Evolutionary conservation across 2,113 vertebrate genomes (phyloP).

Genomic region (Myotis davidii): DNA sequence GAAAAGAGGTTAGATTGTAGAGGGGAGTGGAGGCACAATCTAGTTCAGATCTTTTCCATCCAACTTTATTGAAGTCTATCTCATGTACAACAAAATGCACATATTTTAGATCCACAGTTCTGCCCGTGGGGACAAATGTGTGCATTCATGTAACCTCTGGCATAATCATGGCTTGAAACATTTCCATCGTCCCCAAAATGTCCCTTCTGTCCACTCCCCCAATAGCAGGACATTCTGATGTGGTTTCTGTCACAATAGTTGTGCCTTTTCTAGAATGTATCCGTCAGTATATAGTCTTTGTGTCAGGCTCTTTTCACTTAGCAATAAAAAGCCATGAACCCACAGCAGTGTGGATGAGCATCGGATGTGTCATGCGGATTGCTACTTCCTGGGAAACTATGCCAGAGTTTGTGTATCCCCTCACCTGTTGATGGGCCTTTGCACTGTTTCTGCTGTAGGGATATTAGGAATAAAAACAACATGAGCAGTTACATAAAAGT

Average conservation of each 20-base stretch:
- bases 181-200: neutral
- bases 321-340: neutral
- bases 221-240: neutral
- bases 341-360: too few species aligned
- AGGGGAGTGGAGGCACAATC: neutral
- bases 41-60: neutral
- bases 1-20: neutral
- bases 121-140: neutral
- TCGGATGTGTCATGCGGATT: neutral
- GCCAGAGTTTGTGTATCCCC: neutral
- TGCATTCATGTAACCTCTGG: neutral
- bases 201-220: neutral
- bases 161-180: neutral
- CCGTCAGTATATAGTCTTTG: neutral
- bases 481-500: neutral
- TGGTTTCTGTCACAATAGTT: neutral
- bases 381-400: neutral
- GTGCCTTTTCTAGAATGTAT: neutral
- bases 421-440: neutral
- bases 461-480: neutral
- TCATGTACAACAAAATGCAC: neutral
- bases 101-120: neutral
- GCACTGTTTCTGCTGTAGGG: neutral
- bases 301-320: neutral
- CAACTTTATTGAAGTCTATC: neutral